Evolutionary conservation across 2,113 vertebrate genomes (phyloP).

Genomic region (Chaetodon auriga): DNA sequence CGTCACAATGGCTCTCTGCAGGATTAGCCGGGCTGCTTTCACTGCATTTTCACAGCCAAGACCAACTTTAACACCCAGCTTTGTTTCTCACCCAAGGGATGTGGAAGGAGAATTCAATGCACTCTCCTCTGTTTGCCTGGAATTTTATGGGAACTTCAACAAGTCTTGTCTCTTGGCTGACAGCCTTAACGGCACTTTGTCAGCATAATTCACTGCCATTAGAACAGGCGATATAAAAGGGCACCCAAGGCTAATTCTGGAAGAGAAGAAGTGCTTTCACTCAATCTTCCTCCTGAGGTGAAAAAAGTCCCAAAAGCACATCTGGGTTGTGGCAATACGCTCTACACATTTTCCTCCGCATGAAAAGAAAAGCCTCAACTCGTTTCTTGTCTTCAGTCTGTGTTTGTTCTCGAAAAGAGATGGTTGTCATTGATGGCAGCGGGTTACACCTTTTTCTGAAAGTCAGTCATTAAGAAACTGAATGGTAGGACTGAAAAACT

Average conservation of each 20-base stretch:
- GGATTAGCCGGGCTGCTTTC: slow-evolving; percentile 59
- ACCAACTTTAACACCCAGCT: slow-evolving; percentile 47
- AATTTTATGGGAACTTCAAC: slow-evolving; percentile 36
- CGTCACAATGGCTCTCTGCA: slow-evolving; percentile 32
- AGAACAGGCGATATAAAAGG: slow-evolving; percentile 35
- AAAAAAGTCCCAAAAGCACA: slow-evolving; percentile 15
- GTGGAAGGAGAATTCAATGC: slow-evolving; percentile 42
- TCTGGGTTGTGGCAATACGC: background rate
- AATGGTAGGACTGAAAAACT: background rate
- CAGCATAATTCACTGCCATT: slow-evolving; percentile 60
- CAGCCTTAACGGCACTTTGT: slow-evolving; percentile 61
- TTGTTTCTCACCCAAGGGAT: slow-evolving; percentile 31
- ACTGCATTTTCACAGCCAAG: slow-evolving; percentile 48
- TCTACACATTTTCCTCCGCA: slow-evolving; percentile 7
- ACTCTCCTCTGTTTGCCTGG: slow-evolving; percentile 31
- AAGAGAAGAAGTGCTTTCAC: slow-evolving; percentile 40
- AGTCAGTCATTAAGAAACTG: background rate
- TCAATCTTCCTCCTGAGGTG: slow-evolving; percentile 24
- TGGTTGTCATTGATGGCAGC: slow-evolving; percentile 11
- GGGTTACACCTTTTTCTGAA: slow-evolving; percentile 20
- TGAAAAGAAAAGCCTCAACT: background rate
- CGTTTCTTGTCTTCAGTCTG: background rate
- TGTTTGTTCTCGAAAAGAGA: slow-evolving; percentile 25
- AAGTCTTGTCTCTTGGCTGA: slow-evolving; percentile 53
- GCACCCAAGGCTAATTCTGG: slow-evolving; percentile 27